Evolutionary conservation across 2,113 vertebrate species (phyloP).

Genomic region (Columbina picui): DNA sequence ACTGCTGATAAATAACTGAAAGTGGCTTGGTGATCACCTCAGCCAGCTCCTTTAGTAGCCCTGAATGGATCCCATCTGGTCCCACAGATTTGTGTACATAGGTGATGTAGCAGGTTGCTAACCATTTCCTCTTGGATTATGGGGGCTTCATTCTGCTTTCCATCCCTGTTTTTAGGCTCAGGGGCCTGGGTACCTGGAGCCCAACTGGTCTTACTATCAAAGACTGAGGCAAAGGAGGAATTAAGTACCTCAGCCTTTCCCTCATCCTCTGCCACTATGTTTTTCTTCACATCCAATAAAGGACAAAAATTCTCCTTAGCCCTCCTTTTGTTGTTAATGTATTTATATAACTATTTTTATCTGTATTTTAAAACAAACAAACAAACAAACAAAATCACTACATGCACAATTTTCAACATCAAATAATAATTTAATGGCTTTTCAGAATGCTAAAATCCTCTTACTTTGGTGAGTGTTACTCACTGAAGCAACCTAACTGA

Average conservation of each 20-base stretch:
- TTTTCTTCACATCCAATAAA: background rate
- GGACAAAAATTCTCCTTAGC: background rate
- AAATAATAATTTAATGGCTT: background rate
- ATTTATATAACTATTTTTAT: background rate
- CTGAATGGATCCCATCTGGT: rapidly evolving
- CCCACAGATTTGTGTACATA: background rate
- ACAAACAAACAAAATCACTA: background rate
- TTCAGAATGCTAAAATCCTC: background rate
- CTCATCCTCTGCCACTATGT: background rate
- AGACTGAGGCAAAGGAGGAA: background rate
- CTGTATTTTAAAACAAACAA: background rate
- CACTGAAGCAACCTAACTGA: background rate
- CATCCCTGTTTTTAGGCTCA: background rate
- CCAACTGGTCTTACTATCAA: background rate
- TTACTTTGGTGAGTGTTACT: background rate
- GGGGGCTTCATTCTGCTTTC: background rate
- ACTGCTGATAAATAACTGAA: background rate
- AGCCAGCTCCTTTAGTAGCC: background rate
- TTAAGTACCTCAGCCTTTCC: background rate
- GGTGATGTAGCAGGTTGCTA: background rate
- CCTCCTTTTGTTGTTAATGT: background rate
- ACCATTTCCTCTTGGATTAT: background rate
- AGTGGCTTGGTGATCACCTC: background rate
- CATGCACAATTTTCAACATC: background rate
- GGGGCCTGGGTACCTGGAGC: background rate